A percentile compares a stretch with the other conserved stretches of the same genome.
These are phyloP conservation scores for Blera fallax DNA, from an alignment of 2,888 invertebrate species.

Conservation along the genomic window DNA sequence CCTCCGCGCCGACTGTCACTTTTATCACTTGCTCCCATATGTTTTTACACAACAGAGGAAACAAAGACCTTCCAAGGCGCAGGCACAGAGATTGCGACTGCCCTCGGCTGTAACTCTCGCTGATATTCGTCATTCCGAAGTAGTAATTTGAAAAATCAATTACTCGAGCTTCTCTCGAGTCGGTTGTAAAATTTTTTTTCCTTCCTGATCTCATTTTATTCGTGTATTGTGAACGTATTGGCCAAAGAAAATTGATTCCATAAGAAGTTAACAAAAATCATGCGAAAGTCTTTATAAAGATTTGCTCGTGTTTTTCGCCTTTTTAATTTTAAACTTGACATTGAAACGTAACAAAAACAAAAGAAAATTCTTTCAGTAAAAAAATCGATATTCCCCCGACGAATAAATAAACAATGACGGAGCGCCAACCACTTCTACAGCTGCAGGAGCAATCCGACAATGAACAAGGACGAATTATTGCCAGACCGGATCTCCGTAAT, in stretches of 20 bases:
- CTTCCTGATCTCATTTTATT: neutral
- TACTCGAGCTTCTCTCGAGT: neutral
- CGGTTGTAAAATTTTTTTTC: neutral
- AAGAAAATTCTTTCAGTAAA: neutral
- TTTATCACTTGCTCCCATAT: neutral
- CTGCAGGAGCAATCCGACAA: conserved; percentile 76
- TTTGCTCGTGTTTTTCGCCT: neutral
- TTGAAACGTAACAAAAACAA: conserved; percentile 29
- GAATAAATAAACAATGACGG: conserved; percentile 85
- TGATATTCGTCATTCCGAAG: conserved; percentile 3
- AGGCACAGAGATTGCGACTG: conserved; percentile 4
- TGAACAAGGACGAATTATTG: conserved; percentile 75
- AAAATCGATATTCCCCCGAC: conserved; percentile 35
- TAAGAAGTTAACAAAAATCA: neutral
- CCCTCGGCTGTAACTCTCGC: neutral
- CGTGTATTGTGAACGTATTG: neutral
- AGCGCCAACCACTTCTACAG: conserved; percentile 85
- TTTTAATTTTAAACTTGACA: conserved; percentile 55
- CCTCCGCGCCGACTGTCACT: neutral
- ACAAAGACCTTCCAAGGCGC: conserved; percentile 41
- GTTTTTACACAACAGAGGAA: conserved; percentile 18
- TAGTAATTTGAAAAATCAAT: conserved; percentile 43
- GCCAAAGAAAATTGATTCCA: neutral
- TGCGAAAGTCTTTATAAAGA: neutral
- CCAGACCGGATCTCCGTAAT: conserved; percentile 80